Evolutionary conservation across 2,113 vertebrate genomes (phyloP), one percentile per base, ranked within the genome.

Genomic region (Marcusenius ussheri): DNA sequence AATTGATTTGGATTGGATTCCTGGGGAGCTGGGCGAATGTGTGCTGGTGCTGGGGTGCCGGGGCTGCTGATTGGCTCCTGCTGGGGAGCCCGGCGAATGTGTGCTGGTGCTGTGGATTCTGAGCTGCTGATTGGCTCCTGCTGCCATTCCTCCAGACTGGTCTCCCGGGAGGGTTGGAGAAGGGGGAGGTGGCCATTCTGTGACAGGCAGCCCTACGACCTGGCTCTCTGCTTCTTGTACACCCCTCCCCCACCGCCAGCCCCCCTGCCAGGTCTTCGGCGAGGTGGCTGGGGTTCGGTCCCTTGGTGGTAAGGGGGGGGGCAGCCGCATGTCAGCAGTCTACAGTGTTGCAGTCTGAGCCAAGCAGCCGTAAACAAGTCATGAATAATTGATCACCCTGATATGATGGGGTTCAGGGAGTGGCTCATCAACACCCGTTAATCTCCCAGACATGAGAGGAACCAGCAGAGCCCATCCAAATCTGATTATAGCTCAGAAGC

Each of bases 311-410:
- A 53, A 50, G 3, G 49, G 13, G 49, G 49, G 13, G 27, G 50
- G 31, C 5, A 6, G 85, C 27, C 1, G 49, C n/a, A 15, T 87
- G 50, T 49, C 24, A 87, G 6, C 85, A 56, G 47, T 31, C 50
- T 39, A 50, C 45, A 24, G 50, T 21, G 11, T 19, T 53, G 27
- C 85, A 31, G n/a, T 42, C 47, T 53, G n/a, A 56, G 85, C 31
- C 49, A 21, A 39, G 85, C 27, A 27, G 50, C 85, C 1, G 27
- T 87, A 35, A 51, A 56, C 6, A 31, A 11, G 27, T 56, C n/a
- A 87, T 87, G 50, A 87, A 87, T 87, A 50, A 87, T 87, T 87
- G 85, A 87, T 87, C 47, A 5, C 50, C 31, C 47, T 19, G 11
- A 56, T 53, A 53, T 53, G 85, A 56, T 42, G 74, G 66, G 51